Conservation (phyloP, 2,888 invertebrate species). For the Hypomecis punctinalis region DNA sequence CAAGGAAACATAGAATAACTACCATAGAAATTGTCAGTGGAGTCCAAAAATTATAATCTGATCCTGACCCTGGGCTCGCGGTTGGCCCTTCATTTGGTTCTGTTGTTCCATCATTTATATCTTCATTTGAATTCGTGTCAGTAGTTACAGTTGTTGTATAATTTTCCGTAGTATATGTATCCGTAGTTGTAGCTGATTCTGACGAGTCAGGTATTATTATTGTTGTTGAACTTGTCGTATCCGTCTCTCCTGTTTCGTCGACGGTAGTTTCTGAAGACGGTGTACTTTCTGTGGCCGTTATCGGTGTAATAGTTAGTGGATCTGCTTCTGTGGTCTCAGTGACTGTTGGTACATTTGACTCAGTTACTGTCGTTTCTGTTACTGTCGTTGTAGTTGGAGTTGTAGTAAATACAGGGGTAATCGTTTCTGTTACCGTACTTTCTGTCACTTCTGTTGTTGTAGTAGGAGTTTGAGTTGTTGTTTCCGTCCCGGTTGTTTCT, state of each 20-base stretch:
- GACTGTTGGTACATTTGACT: not conserved
- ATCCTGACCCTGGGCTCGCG: constrained; percentile 1
- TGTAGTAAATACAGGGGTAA: not conserved
- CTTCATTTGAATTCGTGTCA: not conserved
- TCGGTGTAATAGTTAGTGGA: constrained; percentile 1
- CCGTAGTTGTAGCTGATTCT: not conserved
- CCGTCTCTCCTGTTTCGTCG: not conserved
- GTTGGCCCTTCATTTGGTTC: constrained; percentile 14
- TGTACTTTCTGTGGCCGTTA: not conserved
- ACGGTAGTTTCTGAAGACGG: constrained; percentile 3
- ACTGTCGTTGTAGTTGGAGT: constrained; percentile 1
- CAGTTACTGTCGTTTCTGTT: not conserved
- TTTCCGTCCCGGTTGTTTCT: not conserved
- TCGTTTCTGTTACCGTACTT: not conserved
- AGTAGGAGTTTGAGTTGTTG: not conserved
- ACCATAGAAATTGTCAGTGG: constrained; percentile 33
- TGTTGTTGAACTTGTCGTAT: not conserved
- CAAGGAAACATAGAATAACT: constrained; percentile 19
- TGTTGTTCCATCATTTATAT: constrained; percentile 9
- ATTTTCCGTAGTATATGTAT: not conserved
- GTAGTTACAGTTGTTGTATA: not conserved
- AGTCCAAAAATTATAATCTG: constrained; percentile 26
- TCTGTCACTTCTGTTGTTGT: not conserved
- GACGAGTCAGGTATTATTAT: not conserved
- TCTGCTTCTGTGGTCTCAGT: not conserved